phyloP scores from a whole-genome alignment of 2,113 vertebrate genomes.

The Lophius piscatorius region DNA sequence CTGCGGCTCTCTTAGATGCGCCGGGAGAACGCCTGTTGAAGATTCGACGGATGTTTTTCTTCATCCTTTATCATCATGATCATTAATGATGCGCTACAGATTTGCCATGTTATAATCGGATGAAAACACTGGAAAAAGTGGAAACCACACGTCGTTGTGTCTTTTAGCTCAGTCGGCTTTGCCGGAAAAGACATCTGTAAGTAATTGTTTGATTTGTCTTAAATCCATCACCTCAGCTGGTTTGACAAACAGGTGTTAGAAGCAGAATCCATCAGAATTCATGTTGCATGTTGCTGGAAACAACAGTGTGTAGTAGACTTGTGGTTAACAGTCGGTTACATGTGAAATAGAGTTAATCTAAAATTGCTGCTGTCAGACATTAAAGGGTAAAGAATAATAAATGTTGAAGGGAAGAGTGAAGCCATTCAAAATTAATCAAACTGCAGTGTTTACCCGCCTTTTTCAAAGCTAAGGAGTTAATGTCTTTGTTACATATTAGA shows the following conservation, averaged over 20 bases:
- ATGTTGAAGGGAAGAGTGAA: too few relatives aligned
- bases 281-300: too few relatives aligned
- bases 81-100: constrained; percentile 3
- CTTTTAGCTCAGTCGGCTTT: not conserved
- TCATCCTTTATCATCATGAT: constrained; percentile 2
- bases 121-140: constrained; percentile 20
- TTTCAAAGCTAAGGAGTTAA: not conserved
- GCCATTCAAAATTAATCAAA: too few relatives aligned
- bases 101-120: constrained; percentile 4
- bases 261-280: too few relatives aligned
- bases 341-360: too few relatives aligned
- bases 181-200: constrained; percentile 38
- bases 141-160: constrained; percentile 7
- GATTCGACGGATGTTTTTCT: not conserved
- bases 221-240: not conserved
- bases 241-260: not conserved
- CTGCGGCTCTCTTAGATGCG: not conserved
- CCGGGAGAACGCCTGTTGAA: not conserved
- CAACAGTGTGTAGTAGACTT: too few relatives aligned
- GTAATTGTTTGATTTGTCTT: constrained; percentile 23
- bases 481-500: constrained; percentile 10
- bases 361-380: too few relatives aligned
- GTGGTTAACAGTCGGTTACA: too few relatives aligned
- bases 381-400: not conserved
- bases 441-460: not conserved